Percentiles rank a stretch among this genome's conserved stretches.
phyloP scores from a whole-genome alignment of 2,113 vertebrate species.

The Gobiocypris rarus region DNA sequence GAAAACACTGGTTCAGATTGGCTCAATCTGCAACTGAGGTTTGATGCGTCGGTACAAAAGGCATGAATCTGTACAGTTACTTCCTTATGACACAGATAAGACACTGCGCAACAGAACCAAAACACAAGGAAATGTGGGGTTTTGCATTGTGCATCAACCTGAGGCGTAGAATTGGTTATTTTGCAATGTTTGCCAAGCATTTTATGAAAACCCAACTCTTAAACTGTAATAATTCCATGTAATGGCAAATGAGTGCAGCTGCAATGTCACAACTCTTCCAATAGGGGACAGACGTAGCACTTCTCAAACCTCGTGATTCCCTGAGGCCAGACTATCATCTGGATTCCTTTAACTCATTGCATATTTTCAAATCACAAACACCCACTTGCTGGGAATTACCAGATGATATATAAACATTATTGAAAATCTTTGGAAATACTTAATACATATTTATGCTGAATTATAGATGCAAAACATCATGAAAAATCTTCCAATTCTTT shows the following conservation, averaged over 20 bases:
- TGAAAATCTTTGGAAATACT: slow-evolving; percentile 79
- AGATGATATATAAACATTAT: slow-evolving; percentile 49
- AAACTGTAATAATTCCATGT: background rate
- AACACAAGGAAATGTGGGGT: slow-evolving; percentile 31
- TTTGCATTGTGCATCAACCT: slow-evolving; percentile 34
- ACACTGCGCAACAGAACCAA: slow-evolving; percentile 41
- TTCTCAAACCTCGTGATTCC: slow-evolving; percentile 44
- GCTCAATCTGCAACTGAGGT: slow-evolving; percentile 55
- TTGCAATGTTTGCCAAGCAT: slow-evolving; percentile 16
- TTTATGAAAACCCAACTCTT: background rate
- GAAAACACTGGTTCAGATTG: slow-evolving; percentile 46
- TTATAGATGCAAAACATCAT: slow-evolving; percentile 58
- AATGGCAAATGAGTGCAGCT: slow-evolving; percentile 4
- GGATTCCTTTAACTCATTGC: slow-evolving; percentile 52
- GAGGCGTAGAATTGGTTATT: slow-evolving; percentile 42
- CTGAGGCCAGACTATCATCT: slow-evolving; percentile 58
- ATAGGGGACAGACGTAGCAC: slow-evolving; percentile 50
- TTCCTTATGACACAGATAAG: slow-evolving; percentile 39
- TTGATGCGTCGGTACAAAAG: slow-evolving; percentile 33
- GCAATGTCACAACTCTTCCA: slow-evolving; percentile 39
- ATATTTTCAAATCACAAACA: slow-evolving; percentile 46
- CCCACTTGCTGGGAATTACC: slow-evolving; percentile 42
- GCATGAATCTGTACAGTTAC: slow-evolving; percentile 1
- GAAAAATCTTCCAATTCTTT: slow-evolving; percentile 15
- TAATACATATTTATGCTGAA: slow-evolving; percentile 75